Conservation (phyloP, 2,797 vertebrate genomes). For the Mormyrus hasselquistii region DNA sequence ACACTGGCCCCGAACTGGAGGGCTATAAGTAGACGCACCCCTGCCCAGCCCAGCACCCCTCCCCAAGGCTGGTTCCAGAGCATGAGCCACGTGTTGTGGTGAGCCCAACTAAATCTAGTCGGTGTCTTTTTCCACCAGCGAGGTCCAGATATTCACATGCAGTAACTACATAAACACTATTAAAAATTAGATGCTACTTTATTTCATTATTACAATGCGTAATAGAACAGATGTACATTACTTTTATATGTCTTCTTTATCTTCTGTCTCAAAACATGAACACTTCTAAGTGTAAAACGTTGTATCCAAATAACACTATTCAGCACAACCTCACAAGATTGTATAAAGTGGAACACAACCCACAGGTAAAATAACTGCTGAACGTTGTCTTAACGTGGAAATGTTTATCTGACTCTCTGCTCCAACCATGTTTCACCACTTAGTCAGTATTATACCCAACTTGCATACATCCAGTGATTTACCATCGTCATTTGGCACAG, state of each 20-base stretch:
- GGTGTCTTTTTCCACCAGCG: neutral
- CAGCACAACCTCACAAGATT: neutral
- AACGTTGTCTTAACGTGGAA: neutral
- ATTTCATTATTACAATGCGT: neutral
- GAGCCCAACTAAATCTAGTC: neutral
- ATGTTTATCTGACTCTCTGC: neutral
- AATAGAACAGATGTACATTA: neutral
- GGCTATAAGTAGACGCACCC: neutral
- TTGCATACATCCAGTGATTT: neutral
- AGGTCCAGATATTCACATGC: neutral
- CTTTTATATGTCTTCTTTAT: neutral
- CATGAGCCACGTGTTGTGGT: neutral
- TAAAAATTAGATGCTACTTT: neutral
- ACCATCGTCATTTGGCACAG: neutral
- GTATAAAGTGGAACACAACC: neutral
- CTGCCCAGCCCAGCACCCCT: neutral
- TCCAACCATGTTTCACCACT: neutral
- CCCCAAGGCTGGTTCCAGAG: neutral
- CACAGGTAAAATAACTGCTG: neutral
- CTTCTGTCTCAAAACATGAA: neutral
- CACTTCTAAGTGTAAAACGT: neutral
- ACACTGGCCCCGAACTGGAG: neutral
- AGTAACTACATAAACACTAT: neutral
- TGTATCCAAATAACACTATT: neutral
- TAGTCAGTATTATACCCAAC: neutral